Evolutionary conservation across 2,797 vertebrate species (phyloP), one percentile per base, ranked within the genome.

Genomic region (Mycteria americana): DNA sequence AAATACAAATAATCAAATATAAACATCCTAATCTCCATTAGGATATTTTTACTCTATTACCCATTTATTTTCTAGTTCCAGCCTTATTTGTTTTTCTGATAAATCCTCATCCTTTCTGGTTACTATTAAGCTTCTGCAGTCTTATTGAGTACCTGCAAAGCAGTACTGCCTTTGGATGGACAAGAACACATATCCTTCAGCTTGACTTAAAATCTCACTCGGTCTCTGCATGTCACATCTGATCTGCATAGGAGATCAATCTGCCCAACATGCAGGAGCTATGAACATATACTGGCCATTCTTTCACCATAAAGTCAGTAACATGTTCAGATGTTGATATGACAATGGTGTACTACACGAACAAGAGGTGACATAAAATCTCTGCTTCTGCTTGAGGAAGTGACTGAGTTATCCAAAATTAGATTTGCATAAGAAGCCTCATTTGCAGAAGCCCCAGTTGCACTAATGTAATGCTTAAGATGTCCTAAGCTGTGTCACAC

Each of bases 161-260:
- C 48, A 60, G 24, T 2, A 18, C 2, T 51, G 51, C 64, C 39
- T 77, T 51, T 0, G 0, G 24, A 74, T 1, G 18, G 51, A 15
- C 39, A 51, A 0, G 2, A 41, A 50, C 75, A 85, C 75, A 83
- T n/a, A 24, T 57, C 48, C 75, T 85, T 31, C 69, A 62, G 39
- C 51, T 62, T 35, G 21, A 73, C 33, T 74, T n/a, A 30, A 56
- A 89, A 19, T 10, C 72, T 73, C n/a, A 28, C 85, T 69, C 4
- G 1, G 19, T 2, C 65, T 74, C 69, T 75, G 67, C 85, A 28
- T 2, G 2, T 45, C 45, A 59, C 4, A 68, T 90, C 68, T 70
- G 43, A 72, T 19, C 39, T 56, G 51, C 76, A 37, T 0, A 8
- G 0, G 2, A 60, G 63, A 88, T 45, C 19, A 82, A 82, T 6